Evolutionary conservation across 2,888 invertebrate genomes (phyloP), one percentile per base, ranked within the genome.

Genomic region (Palloptera scutellata): DNA sequence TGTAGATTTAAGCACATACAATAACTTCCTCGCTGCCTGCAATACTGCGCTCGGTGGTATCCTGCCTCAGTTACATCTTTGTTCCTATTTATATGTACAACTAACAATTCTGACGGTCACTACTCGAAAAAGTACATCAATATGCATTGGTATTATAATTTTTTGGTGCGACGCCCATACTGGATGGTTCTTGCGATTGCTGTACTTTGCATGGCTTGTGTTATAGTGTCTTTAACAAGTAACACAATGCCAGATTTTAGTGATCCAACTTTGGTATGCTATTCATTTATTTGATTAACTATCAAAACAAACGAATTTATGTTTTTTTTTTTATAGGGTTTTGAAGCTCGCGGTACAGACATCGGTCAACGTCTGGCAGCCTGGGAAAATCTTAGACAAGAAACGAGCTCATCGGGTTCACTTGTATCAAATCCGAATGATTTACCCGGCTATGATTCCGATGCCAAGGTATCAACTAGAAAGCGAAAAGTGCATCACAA

Each of bases 291-390:
- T 6, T 30, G 30, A 30, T 30, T 30, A 30, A 4, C 30, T 6
- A 30, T 4, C 30, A 30, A 30, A 30, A 30, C 30, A 68, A 58
- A 51, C 13, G 41, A 20, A 41, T 13, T 61, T 19, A 20, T 57
- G 9, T 20, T 20, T 45, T 51, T 40, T 11, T 68, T 43, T 58
- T 81, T 83, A 12, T 77, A 95, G 90, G 97, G 97, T 5, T 97
- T 97, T 86, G 95, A 96, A 83, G 92, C 96, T 13, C 88, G 97
- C 71, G 96, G 96, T n/a, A 97, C 96, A 1, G 86, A 87, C 55
- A 88, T 97, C 77, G 91, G 94, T 3, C 89, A 92, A 79, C 89
- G 95, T 64, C 87, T 94, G 73, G 91, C 91, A 55, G 90, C 96
- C 41, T 96, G 95, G 93, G 88, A 91, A 77, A 95, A 96, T 86